These are phyloP conservation scores for Ceyx cyanopectus DNA, from an alignment of 2,113 vertebrate genomes.

Conservation along the genomic window DNA sequence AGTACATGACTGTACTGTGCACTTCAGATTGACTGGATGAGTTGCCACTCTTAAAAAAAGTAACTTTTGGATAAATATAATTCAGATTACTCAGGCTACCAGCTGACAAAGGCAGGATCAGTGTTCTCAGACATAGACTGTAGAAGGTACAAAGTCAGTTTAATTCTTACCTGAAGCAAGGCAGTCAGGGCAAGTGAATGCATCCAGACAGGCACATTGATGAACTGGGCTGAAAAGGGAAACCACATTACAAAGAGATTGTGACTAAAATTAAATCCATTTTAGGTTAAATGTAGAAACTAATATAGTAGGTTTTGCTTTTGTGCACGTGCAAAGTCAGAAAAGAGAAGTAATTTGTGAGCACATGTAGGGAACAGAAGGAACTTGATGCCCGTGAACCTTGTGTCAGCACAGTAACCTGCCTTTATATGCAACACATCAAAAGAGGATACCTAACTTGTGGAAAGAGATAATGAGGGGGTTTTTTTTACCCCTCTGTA, in stretches of 20 bases:
- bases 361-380: background rate
- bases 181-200: background rate
- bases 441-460: background rate
- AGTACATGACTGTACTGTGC: background rate
- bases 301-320: background rate
- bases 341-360: background rate
- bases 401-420: background rate
- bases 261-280: background rate
- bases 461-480: background rate
- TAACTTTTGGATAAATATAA: background rate
- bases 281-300: background rate
- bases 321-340: background rate
- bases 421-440: background rate
- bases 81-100: background rate
- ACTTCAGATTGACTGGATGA: background rate
- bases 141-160: background rate
- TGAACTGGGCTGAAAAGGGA: background rate
- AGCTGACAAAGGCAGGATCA: background rate
- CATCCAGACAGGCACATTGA: background rate
- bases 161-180: background rate
- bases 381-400: background rate
- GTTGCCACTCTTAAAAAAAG: background rate
- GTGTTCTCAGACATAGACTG: background rate
- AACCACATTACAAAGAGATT: background rate
- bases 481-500: background rate